Percentiles rank a stretch among this genome's conserved stretches.
Evolutionary conservation across 1,140 invertebrate genomes (phyloP).

Genomic region (Fopius arisanus): DNA sequence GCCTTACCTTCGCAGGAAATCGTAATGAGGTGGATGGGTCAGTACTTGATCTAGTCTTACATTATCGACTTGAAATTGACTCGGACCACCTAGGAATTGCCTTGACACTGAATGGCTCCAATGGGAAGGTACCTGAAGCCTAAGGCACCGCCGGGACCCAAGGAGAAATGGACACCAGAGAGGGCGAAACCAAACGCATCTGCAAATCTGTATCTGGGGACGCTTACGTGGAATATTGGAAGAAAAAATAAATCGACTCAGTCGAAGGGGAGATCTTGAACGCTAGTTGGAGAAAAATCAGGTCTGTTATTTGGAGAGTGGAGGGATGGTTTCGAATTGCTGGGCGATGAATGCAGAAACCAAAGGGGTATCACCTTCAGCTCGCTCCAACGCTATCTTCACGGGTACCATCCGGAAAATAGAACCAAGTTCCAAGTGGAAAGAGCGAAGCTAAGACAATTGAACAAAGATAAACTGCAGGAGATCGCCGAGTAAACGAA

Average conservation of each 20-base stretch:
- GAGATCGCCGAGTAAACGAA: background rate
- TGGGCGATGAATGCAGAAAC: background rate
- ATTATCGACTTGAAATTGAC: background rate
- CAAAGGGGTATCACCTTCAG: background rate
- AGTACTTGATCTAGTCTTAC: background rate
- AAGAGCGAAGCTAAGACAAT: background rate
- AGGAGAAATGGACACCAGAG: too few species aligned
- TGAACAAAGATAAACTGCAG: background rate
- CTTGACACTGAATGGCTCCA: too few species aligned
- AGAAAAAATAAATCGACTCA: too few species aligned
- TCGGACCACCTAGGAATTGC: background rate
- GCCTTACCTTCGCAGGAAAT: background rate
- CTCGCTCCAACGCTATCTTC: background rate
- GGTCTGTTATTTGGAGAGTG: background rate
- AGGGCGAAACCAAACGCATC: too few species aligned
- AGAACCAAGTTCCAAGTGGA: background rate
- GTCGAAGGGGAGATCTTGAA: too few species aligned
- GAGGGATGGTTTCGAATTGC: background rate
- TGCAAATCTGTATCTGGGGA: too few species aligned
- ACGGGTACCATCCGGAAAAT: background rate
- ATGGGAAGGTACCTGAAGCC: too few species aligned
- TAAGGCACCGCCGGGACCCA: too few species aligned
- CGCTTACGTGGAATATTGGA: too few species aligned
- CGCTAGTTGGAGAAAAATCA: too few species aligned
- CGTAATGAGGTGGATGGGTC: background rate